Evolutionary conservation across 2,888 invertebrate species (phyloP), one percentile per base, ranked within the genome.

Genomic region (Rhingia campestris): DNA sequence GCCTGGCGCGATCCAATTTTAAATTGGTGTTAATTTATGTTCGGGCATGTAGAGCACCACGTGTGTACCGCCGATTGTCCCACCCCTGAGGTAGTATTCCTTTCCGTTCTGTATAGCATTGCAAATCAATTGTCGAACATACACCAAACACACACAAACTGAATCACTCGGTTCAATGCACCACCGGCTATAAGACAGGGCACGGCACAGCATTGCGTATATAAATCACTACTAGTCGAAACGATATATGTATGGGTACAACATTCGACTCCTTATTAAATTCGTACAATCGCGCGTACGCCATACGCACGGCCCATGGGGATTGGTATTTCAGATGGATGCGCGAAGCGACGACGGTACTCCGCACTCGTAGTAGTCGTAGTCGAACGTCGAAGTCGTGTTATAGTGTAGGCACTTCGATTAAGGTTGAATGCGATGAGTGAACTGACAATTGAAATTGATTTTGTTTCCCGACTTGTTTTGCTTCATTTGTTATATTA

Each of bases 391-490:
- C 30, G 47, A 33, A 22, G 22, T 22, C 22, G 22, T 22, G 22
- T 22, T 22, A 22, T 22, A 22, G 64, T 67, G 67, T 59, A 67
- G 58, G 32, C 59, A 53, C 53, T 76, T 76, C 67, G 76, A 76
- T 76, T 76, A 76, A 53, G 59, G 67, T 61, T 61, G 67, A 76
- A 47, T 39, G 59, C 76, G 47, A 54, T 76, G 76, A 76, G 61
- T 76, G 76, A 76, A 39, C 67, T 67, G 76, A 76, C 67, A 67
- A 76, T 69, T 76, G 67, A 67, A 76, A 61, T 69, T 45, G 67
- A 45, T 53, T 43, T 67, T 67, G 22, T 74, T 12, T 43, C 22
- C 35, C 4, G 5, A 33, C 3, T 33, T 41, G 5, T 43, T 43
- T 43, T 33, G n/a, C 12, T n/a, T 14, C 30, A 12, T 14, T 61